A percentile compares a stretch with the other conserved stretches of the same genome.
Evolutionary conservation across 2,888 invertebrate genomes (phyloP).

Genomic region (Dasysyrphus albostriatus): DNA sequence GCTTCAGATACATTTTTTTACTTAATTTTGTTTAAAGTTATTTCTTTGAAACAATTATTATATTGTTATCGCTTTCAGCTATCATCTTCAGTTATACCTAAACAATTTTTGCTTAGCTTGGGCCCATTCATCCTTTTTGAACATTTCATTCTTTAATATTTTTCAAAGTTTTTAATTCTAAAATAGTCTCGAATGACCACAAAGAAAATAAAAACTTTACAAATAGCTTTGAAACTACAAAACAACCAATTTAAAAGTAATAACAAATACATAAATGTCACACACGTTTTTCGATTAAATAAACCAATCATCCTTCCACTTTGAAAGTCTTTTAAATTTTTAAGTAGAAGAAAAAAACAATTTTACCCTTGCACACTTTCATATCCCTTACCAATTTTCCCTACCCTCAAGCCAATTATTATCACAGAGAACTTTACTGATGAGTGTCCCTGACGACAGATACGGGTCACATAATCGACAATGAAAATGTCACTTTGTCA

Average conservation of each 20-base stretch:
- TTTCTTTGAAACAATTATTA: too few relatives aligned
- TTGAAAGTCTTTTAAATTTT: neutral
- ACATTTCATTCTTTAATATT: too few relatives aligned
- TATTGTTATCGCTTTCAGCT: too few relatives aligned
- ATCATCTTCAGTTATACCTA: too few relatives aligned
- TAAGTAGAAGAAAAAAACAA: neutral
- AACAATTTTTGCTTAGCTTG: too few relatives aligned
- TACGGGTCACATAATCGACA: conserved; percentile 55
- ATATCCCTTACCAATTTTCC: conserved; percentile 35
- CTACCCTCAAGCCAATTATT: conserved; percentile 54
- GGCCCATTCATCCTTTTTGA: too few relatives aligned
- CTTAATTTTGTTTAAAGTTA: too few relatives aligned
- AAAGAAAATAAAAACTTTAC: too few relatives aligned
- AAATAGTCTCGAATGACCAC: too few relatives aligned
- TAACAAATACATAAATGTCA: conserved; percentile 3
- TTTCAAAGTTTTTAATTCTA: too few relatives aligned
- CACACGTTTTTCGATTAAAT: neutral
- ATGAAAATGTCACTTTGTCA: conserved; percentile 70
- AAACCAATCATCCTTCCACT: neutral
- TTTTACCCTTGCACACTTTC: conserved; percentile 17
- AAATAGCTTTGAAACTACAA: too few relatives aligned
- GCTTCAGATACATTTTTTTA: too few relatives aligned
- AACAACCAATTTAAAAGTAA: neutral
- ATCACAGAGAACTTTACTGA: conserved; percentile 6
- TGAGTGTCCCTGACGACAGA: conserved; percentile 12